A percentile compares a stretch with the other conserved stretches of the same genome.
Evolutionary conservation across 2,888 invertebrate species (phyloP).

Genomic region (Merodon equestris): DNA sequence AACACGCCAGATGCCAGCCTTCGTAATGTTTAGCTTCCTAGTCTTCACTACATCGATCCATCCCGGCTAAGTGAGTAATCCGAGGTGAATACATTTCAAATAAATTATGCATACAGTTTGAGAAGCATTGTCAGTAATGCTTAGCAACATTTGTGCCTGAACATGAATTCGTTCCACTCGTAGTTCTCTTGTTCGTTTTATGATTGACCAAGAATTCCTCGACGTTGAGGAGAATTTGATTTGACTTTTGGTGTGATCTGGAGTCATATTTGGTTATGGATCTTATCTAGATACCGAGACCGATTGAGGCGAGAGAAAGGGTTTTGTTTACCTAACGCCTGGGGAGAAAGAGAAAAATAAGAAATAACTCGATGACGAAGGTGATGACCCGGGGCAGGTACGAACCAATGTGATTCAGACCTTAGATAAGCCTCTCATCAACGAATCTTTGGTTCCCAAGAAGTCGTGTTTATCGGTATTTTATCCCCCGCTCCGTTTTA

Average conservation of each 20-base stretch:
- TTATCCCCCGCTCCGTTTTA: no score
- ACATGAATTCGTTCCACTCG: not conserved
- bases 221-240: conserved; percentile 1
- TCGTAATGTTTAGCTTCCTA: no score
- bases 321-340: conserved; percentile 30
- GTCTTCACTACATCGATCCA: no score
- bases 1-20: no score
- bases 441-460: not conserved
- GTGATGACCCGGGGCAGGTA: no score
- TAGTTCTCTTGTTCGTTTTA: not conserved
- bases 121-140: conserved; percentile 4
- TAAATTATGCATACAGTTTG: conserved; percentile 16
- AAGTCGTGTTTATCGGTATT: not conserved
- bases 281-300: conserved; percentile 21
- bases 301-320: conserved; percentile 9
- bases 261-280: conserved; percentile 47
- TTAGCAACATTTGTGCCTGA: not conserved
- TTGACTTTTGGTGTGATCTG: conserved; percentile 2
- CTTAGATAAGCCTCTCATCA: conserved; percentile 30
- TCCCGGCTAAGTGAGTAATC: no score
- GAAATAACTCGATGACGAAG: no score
- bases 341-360: not conserved
- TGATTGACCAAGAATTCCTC: not conserved
- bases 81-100: no score
- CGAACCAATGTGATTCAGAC: conserved; percentile 15